phyloP scores from a whole-genome alignment of 2,113 vertebrate species.

The Podarcis cretensis region DNA sequence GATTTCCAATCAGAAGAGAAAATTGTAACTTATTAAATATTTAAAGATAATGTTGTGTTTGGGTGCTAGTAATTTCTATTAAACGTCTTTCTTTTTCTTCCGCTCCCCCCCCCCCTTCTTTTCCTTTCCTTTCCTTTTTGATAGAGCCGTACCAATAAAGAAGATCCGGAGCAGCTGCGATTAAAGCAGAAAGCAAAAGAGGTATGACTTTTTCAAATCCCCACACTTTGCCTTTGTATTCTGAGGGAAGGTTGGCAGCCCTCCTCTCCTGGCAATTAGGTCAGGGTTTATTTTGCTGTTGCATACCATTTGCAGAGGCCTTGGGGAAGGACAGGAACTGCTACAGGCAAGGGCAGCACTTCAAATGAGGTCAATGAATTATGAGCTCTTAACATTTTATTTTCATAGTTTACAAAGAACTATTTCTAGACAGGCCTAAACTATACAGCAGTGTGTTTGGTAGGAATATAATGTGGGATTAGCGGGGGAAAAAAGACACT shows the following conservation, averaged over 20 bases:
- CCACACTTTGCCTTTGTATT: slow-evolving; percentile 73
- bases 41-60: slow-evolving; percentile 72
- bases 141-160: slow-evolving; percentile 90
- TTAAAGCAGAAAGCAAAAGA: slow-evolving; percentile 95
- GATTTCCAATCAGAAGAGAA: slow-evolving; percentile 79
- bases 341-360: slow-evolving; percentile 92
- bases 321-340: slow-evolving; percentile 89
- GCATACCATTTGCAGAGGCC: slow-evolving; percentile 93
- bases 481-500: slow-evolving; percentile 66
- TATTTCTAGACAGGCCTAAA: slow-evolving; percentile 75
- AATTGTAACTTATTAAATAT: slow-evolving; percentile 84
- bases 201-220: slow-evolving; percentile 76
- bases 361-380: slow-evolving; percentile 82
- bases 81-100: slow-evolving; percentile 52
- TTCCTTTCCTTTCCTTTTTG: slow-evolving; percentile 68
- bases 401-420: slow-evolving; percentile 73
- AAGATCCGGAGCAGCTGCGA: slow-evolving; percentile 89
- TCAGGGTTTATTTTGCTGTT: slow-evolving; percentile 95
- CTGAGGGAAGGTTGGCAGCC: slow-evolving; percentile 78
- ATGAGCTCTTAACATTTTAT: slow-evolving; percentile 78
- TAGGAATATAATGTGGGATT: slow-evolving; percentile 80
- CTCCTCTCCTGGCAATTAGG: slow-evolving; percentile 91
- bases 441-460: slow-evolving; percentile 65
- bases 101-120: not conserved
- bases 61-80: slow-evolving; percentile 73